Evolutionary conservation across 1,140 invertebrate species (phyloP).

Genomic region (Apis florea): DNA sequence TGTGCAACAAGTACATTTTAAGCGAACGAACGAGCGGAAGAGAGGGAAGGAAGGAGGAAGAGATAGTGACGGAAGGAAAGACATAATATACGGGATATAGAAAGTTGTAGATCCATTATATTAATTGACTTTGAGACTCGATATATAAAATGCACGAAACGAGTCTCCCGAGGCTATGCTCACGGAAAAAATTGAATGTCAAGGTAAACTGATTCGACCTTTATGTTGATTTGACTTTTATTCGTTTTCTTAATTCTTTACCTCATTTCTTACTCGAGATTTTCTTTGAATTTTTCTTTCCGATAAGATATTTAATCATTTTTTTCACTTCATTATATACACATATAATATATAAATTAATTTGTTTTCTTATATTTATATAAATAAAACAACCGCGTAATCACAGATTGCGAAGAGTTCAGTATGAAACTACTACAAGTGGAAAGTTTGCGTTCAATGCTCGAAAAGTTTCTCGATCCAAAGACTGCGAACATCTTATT

Average conservation of each 20-base stretch:
- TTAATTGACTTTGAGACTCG: constrained; percentile 65
- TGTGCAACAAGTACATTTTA: constrained; percentile 65
- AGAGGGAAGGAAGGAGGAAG: not conserved
- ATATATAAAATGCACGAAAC: constrained; percentile 25
- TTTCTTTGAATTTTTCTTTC: too few species aligned
- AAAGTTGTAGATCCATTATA: constrained; percentile 61
- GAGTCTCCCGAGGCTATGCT: constrained; percentile 4
- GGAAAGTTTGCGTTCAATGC: constrained; percentile 35
- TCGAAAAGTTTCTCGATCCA: constrained; percentile 44
- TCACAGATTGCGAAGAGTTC: constrained; percentile 2
- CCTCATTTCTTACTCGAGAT: not conserved
- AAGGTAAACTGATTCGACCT: constrained; percentile 28
- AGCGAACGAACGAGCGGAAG: constrained; percentile 5
- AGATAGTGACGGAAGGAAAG: not conserved
- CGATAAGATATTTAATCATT: too few species aligned
- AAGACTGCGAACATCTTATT: not conserved
- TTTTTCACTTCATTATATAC: too few species aligned
- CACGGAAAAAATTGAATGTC: constrained; percentile 20
- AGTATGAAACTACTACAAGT: not conserved
- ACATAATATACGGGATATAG: constrained; percentile 2
- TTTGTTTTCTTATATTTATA: too few species aligned
- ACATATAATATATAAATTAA: too few species aligned
- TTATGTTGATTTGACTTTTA: constrained; percentile 21
- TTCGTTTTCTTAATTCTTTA: constrained; percentile 25
- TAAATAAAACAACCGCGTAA: not conserved